A percentile compares a stretch with the other conserved stretches of the same genome.
phyloP scores from a whole-genome alignment of 2,888 invertebrate genomes.

The Eupeodes luniger region DNA sequence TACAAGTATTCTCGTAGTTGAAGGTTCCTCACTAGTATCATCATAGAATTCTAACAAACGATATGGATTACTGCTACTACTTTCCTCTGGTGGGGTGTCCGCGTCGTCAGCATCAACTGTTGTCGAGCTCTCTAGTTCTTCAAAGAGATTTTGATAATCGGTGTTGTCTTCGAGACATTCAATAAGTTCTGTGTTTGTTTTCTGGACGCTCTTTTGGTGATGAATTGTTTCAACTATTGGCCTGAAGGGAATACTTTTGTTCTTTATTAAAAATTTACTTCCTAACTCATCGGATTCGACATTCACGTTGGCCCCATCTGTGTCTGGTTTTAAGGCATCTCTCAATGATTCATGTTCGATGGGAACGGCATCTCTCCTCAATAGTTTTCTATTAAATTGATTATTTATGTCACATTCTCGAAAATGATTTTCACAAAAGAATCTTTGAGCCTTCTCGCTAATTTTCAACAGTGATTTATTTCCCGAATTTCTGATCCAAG shows the following conservation, averaged over 20 bases:
- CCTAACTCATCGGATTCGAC: neutral
- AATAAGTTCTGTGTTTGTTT: neutral
- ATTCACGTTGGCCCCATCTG: neutral
- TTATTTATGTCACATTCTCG: conserved; percentile 73
- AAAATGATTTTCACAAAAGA: conserved; percentile 79
- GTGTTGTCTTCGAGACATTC: conserved; percentile 15
- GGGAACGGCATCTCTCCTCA: conserved; percentile 77
- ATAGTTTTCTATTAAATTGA: conserved; percentile 77
- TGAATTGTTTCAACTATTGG: neutral
- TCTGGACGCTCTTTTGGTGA: neutral
- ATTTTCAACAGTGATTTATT: conserved; percentile 75
- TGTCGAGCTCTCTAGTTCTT: conserved; percentile 1
- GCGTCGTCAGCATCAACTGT: neutral
- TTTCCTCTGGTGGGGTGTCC: neutral
- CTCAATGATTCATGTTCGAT: conserved; percentile 25
- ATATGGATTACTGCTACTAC: neutral
- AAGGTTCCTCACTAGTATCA: neutral
- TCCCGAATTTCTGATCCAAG: conserved; percentile 79
- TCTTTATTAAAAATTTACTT: neutral
- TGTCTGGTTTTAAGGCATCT: neutral
- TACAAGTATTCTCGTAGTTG: neutral
- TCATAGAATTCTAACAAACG: conserved; percentile 25
- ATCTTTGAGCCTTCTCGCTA: conserved; percentile 54
- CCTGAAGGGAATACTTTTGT: neutral
- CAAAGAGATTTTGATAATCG: neutral